phyloP scores from a whole-genome alignment of 2,888 invertebrate genomes.

The Lasius fuliginosus region DNA sequence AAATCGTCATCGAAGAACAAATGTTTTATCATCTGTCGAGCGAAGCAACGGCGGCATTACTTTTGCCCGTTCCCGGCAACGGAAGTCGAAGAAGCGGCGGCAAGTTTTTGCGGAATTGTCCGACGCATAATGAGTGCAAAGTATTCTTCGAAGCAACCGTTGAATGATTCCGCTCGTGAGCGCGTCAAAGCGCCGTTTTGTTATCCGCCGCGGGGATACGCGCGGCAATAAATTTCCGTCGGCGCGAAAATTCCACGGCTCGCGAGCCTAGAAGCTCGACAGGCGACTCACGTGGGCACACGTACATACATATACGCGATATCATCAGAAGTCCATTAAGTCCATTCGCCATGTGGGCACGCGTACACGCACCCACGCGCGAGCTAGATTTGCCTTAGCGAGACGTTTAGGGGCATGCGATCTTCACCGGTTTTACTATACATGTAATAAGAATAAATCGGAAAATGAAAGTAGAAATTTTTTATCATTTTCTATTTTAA shows the following conservation, averaged over 20 bases:
- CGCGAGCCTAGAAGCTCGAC: slow-evolving; percentile 55
- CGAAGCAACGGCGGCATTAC: slow-evolving; percentile 54
- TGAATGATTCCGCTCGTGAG: slow-evolving; percentile 38
- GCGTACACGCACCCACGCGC: slow-evolving; percentile 71
- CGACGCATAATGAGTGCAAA: slow-evolving; percentile 71
- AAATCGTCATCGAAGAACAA: slow-evolving; percentile 5
- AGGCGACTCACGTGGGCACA: slow-evolving; percentile 72
- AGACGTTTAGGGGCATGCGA: slow-evolving; percentile 3
- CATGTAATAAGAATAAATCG: background rate
- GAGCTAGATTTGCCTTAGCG: slow-evolving; percentile 20
- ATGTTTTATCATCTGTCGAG: slow-evolving; percentile 44
- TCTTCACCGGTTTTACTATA: background rate
- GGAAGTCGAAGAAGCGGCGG: slow-evolving; percentile 71
- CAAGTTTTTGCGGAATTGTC: slow-evolving; percentile 72
- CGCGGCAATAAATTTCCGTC: slow-evolving; percentile 64
- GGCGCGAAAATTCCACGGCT: slow-evolving; percentile 58
- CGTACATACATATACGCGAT: slow-evolving; percentile 41
- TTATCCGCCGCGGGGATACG: slow-evolving; percentile 22
- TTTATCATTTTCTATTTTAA: background rate
- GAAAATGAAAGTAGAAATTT: slow-evolving; percentile 4
- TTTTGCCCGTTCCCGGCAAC: slow-evolving; percentile 66
- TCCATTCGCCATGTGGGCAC: slow-evolving; percentile 76
- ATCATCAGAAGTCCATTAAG: slow-evolving; percentile 81
- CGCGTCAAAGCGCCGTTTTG: slow-evolving; percentile 56
- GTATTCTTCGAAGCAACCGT: slow-evolving; percentile 63